These are phyloP conservation scores for Sitta carolinensis DNA, from an alignment of 2,797 vertebrate genomes.

Conservation along the genomic window DNA sequence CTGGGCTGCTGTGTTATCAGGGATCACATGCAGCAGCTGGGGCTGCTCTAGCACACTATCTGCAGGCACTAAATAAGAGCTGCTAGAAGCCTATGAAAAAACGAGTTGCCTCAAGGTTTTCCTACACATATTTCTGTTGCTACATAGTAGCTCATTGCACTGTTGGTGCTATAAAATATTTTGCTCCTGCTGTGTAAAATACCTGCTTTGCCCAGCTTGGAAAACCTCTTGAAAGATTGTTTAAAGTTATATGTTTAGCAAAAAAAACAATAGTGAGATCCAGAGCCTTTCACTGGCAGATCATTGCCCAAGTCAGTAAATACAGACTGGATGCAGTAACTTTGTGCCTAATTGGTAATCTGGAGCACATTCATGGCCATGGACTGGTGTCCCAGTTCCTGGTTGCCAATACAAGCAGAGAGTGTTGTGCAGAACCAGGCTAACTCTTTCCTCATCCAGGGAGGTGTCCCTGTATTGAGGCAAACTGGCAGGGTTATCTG, in stretches of 20 bases:
- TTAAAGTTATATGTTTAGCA: neutral
- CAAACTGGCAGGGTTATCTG: neutral
- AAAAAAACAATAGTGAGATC: neutral
- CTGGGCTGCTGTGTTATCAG: neutral
- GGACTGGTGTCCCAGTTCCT: neutral
- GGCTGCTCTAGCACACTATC: neutral
- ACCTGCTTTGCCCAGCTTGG: neutral
- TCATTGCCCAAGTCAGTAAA: constrained; percentile 47
- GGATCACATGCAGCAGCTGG: neutral
- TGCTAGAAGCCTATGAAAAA: neutral
- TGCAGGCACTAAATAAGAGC: neutral
- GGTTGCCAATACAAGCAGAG: constrained; percentile 15
- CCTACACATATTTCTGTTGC: neutral
- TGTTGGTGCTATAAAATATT: neutral
- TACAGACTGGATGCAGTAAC: neutral
- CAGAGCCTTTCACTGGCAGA: neutral
- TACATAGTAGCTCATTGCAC: neutral
- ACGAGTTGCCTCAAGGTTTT: neutral
- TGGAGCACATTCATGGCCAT: neutral
- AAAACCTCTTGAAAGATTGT: neutral
- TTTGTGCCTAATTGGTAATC: neutral
- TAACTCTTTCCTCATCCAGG: neutral
- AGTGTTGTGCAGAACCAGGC: neutral
- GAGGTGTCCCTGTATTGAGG: neutral
- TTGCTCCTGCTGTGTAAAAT: neutral